These are phyloP conservation scores for Acanthiza pusilla DNA, from an alignment of 2,797 vertebrate genomes.

Conservation along the genomic window DNA sequence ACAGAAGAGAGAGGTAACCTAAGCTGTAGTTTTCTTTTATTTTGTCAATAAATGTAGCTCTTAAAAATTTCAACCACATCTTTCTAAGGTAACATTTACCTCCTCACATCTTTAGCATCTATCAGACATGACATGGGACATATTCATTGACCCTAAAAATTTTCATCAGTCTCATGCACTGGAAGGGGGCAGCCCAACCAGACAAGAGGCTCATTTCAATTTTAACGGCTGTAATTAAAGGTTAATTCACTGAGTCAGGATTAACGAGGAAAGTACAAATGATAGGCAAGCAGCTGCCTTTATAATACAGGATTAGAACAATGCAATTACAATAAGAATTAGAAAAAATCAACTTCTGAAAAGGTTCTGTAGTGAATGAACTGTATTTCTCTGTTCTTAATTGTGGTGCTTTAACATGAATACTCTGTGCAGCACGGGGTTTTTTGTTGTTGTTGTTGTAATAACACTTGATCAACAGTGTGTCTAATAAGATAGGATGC, in stretches of 20 bases:
- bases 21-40: slow-evolving; percentile 2
- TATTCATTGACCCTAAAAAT: slow-evolving; percentile 85
- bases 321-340: slow-evolving; percentile 87
- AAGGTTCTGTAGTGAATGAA: slow-evolving; percentile 76
- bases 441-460: background rate
- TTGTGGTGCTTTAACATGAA: slow-evolving; percentile 62
- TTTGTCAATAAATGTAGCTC: slow-evolving; percentile 64
- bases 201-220: slow-evolving; percentile 88
- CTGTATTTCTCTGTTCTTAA: slow-evolving; percentile 64
- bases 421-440: background rate
- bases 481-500: slow-evolving; percentile 17
- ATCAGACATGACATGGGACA: slow-evolving; percentile 87
- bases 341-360: slow-evolving; percentile 82
- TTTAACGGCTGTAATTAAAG: slow-evolving; percentile 93
- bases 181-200: slow-evolving; percentile 75
- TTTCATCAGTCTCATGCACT: slow-evolving; percentile 77
- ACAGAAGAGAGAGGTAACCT: background rate
- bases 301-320: slow-evolving; percentile 91
- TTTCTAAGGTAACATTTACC: slow-evolving; percentile 81
- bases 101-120: slow-evolving; percentile 83
- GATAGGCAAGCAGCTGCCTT: slow-evolving; percentile 93
- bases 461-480: background rate
- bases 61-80: slow-evolving; percentile 77
- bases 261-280: slow-evolving; percentile 94
- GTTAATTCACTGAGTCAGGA: slow-evolving; percentile 98